phyloP scores from a whole-genome alignment of 2,888 invertebrate genomes.

The Panzeria rudis region DNA sequence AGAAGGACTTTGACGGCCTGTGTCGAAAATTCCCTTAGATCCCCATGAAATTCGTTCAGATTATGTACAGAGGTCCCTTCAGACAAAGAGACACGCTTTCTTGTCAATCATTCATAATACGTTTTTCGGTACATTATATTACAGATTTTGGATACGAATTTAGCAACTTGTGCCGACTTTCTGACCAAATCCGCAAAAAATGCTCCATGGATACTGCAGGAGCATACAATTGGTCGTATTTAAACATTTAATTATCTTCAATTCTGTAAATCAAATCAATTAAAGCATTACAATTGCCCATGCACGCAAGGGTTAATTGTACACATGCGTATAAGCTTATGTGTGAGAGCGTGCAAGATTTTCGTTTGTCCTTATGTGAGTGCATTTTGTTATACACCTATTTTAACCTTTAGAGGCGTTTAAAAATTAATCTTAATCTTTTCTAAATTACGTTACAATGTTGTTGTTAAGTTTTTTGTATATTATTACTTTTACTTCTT shows the following conservation, averaged over 20 bases:
- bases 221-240: too few relatives aligned
- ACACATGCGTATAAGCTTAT: conserved; percentile 10
- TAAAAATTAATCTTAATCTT: conserved; percentile 76
- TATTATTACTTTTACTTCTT: conserved; percentile 27
- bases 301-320: conserved; percentile 17
- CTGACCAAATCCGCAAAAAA: too few relatives aligned
- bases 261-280: background rate
- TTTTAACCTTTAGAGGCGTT: conserved; percentile 74
- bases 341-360: conserved; percentile 6
- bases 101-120: too few relatives aligned
- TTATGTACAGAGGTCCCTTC: too few relatives aligned
- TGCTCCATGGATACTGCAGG: too few relatives aligned
- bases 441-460: conserved; percentile 75
- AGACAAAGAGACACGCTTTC: too few relatives aligned
- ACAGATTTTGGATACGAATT: too few relatives aligned
- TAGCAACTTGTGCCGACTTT: too few relatives aligned
- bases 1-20: background rate
- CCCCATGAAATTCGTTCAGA: too few relatives aligned
- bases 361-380: conserved; percentile 16
- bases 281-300: background rate
- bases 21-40: too few relatives aligned
- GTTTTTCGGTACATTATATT: too few relatives aligned
- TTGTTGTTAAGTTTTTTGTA: conserved; percentile 61
- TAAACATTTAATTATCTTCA: too few relatives aligned
- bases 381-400: conserved; percentile 49